Percentiles rank a stretch among this genome's conserved stretches.
phyloP scores from a whole-genome alignment of 2,113 vertebrate genomes.

The Trematomus loennbergii region DNA sequence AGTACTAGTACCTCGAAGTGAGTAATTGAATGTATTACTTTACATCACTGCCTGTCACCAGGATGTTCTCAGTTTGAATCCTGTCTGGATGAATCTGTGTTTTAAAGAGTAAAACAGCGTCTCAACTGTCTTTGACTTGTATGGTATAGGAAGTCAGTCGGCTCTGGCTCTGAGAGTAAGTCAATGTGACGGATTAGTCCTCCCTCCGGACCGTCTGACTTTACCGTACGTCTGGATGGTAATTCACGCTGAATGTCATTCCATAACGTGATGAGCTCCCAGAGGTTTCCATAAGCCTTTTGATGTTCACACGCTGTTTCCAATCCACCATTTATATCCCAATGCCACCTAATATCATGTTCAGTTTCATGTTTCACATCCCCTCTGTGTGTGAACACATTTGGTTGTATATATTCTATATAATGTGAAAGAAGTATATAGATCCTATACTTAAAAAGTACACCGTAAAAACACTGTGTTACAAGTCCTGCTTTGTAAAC shows the following conservation, averaged over 20 bases:
- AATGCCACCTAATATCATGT: constrained; percentile 54
- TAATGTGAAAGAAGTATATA: constrained; percentile 4
- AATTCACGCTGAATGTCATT: constrained; percentile 40
- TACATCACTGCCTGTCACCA: background rate
- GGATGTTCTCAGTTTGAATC: constrained; percentile 9
- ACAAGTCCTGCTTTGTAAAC: too few relatives aligned
- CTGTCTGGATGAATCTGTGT: background rate
- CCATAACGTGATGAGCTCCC: constrained; percentile 40
- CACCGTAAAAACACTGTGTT: too few relatives aligned
- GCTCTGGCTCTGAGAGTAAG: constrained; percentile 19
- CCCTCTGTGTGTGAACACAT: constrained; percentile 20
- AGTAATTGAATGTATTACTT: too few relatives aligned
- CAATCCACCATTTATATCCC: constrained; percentile 42
- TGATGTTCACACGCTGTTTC: constrained; percentile 61
- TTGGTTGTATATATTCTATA: constrained; percentile 28
- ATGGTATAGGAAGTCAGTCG: background rate
- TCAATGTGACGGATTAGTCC: constrained; percentile 25
- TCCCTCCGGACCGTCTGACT: constrained; percentile 18
- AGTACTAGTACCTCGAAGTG: too few relatives aligned
- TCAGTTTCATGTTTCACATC: constrained; percentile 61
- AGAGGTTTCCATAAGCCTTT: constrained; percentile 53
- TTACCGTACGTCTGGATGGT: constrained; percentile 27
- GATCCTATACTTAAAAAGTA: background rate
- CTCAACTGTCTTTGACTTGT: background rate
- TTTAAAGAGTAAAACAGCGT: background rate